Base-by-base conservation (phyloP, 2,113 vertebrate species). In the Eubucco bourcierii region DNA sequence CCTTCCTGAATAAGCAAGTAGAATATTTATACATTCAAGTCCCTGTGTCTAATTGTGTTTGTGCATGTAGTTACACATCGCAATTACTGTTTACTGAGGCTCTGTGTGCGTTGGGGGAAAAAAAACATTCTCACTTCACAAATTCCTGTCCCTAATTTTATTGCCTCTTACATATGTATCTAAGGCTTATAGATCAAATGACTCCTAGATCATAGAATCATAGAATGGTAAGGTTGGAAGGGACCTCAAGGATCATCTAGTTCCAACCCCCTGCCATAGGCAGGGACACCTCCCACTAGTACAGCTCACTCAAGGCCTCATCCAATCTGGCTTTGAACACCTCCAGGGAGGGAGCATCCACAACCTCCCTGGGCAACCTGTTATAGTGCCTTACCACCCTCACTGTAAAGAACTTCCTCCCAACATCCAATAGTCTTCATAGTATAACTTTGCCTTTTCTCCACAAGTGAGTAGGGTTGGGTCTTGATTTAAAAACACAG, bases 11-110 rank as follows among this genome's bases (percentile, higher is more conserved):
- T 84, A 87, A 90, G 83, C 56, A 90, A 94, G 84, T 44, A 34
- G 81, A 82, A 53, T 82, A 90, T 93, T 89, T 89, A 80, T 73
- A 81, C 72, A 82, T 93, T 76, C 67, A 80, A 39, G 68, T 31
- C 63, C 60, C 68, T 76, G 25, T 90, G 60, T 72, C 81, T 95
- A 87, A 92, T 94, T 94, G 84, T 90, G 87, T 94, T 93, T 96
- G 81, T 89, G 71, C 20, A 2, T 56, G 81, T 92, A 89, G 90
- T 83, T 94, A 70, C 60, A 80, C 74, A 81, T 55, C 85, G 67
- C 81, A 94, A 90, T 96, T 95, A 92, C 79, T 93, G 56, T 29
- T 92, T 87, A 60, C 60, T 82, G 81, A 85, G 0, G 4, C 64
- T 74, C 7, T 66, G 60, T 87, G 24, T 71, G 56, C 63, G 77